Evolutionary conservation across 1,140 invertebrate genomes (phyloP).

Genomic region (Eumeta japonica): DNA sequence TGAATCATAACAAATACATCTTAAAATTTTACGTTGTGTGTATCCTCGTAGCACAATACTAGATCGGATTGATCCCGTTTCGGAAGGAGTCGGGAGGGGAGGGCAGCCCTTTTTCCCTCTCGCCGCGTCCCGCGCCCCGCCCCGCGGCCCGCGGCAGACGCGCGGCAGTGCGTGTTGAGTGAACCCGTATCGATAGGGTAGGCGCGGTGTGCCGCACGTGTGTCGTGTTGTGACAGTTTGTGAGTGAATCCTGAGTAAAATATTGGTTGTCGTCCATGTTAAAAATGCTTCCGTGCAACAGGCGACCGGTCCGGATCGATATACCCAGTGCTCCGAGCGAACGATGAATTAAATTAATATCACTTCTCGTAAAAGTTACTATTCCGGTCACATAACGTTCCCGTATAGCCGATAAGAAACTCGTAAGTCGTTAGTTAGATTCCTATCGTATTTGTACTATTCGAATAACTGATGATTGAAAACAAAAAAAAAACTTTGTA

Average conservation of each 20-base stretch:
- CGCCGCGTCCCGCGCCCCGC: constrained; percentile 14
- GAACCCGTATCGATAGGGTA: constrained; percentile 28
- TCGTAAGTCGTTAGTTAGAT: constrained; percentile 5
- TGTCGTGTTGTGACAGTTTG: constrained; percentile 16
- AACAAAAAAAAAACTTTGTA: background rate
- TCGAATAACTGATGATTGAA: constrained; percentile 1
- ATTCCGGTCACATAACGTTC: constrained; percentile 17
- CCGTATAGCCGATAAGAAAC: constrained; percentile 10
- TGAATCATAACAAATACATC: too few relatives aligned
- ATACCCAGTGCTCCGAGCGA: constrained; percentile 33
- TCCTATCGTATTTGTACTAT: constrained; percentile 8
- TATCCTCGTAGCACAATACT: too few relatives aligned
- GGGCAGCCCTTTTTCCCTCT: constrained; percentile 31
- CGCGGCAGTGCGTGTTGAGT: constrained; percentile 44
- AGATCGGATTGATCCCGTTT: constrained; percentile 41
- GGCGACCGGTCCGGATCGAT: constrained; percentile 38
- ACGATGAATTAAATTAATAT: constrained; percentile 26
- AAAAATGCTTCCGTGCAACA: constrained; percentile 24
- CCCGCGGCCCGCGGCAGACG: constrained; percentile 31
- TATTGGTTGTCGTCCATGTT: constrained; percentile 25
- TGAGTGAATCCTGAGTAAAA: constrained; percentile 27
- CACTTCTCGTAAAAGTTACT: constrained; percentile 25
- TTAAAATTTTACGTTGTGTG: too few relatives aligned
- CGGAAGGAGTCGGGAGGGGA: constrained; percentile 34
- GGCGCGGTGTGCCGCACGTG: constrained; percentile 17